These are phyloP conservation scores for Macrocentrus cingulum DNA, from an alignment of 1,140 invertebrate genomes.

Conservation along the genomic window DNA sequence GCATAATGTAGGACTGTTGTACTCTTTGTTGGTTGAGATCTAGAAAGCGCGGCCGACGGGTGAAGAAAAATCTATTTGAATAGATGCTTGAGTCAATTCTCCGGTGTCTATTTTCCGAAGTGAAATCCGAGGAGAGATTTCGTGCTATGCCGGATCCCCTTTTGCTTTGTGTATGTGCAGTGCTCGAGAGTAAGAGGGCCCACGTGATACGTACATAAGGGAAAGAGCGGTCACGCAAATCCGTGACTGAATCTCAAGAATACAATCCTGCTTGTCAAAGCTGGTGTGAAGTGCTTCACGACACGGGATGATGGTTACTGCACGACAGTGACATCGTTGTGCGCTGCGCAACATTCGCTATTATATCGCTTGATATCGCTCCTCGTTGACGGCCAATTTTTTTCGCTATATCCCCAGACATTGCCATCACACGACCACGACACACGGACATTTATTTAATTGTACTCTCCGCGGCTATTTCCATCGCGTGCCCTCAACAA, in stretches of 20 bases:
- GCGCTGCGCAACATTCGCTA: not conserved
- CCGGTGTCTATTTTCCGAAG: not conserved
- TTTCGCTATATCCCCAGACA: not conserved
- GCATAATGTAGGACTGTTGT: not conserved
- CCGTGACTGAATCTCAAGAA: slow-evolving; percentile 41
- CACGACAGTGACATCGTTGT: slow-evolving; percentile 17
- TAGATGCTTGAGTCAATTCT: not conserved
- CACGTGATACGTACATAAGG: slow-evolving; percentile 10
- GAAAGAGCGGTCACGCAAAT: slow-evolving; percentile 40
- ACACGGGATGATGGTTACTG: slow-evolving; percentile 35
- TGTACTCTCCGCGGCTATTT: not conserved
- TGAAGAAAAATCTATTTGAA: not conserved
- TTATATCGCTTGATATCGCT: slow-evolving; percentile 1
- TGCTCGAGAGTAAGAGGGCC: not conserved
- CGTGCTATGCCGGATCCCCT: slow-evolving; percentile 4
- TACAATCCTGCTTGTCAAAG: slow-evolving; percentile 41
- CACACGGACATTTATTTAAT: not conserved
- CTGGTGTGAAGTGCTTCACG: slow-evolving; percentile 42
- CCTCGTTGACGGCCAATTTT: no score
- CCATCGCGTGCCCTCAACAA: not conserved
- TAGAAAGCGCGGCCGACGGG: no score
- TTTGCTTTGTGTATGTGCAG: not conserved
- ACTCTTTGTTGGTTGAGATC: not conserved
- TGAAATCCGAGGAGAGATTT: not conserved
- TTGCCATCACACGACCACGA: no score